A percentile compares a stretch with the other conserved stretches of the same genome.
Evolutionary conservation across 2,797 vertebrate genomes (phyloP).

Genomic region (Acanthurus tractus): DNA sequence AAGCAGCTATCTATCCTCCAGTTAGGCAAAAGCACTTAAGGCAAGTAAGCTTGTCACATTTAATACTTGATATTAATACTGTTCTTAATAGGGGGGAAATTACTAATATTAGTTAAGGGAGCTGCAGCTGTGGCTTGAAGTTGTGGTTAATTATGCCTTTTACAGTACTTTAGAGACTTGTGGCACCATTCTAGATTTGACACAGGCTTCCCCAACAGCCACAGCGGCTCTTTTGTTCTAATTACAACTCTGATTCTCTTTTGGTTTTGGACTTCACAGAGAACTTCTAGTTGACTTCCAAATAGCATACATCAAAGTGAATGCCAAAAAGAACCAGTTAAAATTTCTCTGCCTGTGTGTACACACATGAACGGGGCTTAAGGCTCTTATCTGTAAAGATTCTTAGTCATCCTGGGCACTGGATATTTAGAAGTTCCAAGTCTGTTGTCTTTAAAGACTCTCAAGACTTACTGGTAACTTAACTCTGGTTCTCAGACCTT

Average conservation of each 20-base stretch:
- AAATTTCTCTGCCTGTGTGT: neutral
- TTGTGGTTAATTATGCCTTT: constrained; percentile 15
- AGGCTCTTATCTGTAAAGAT: neutral
- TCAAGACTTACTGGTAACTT: neutral
- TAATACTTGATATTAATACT: neutral
- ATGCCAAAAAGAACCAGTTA: neutral
- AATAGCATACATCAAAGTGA: constrained; percentile 1
- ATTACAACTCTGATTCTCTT: constrained; percentile 2
- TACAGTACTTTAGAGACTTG: constrained; percentile 8
- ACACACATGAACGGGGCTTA: neutral
- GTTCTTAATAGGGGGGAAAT: constrained; percentile 17
- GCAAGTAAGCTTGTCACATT: constrained; percentile 20
- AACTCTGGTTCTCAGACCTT: neutral
- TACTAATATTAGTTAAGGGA: constrained; percentile 21
- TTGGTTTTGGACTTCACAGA: constrained; percentile 12
- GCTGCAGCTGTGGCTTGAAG: neutral
- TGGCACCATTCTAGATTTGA: neutral
- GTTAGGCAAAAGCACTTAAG: constrained; percentile 6
- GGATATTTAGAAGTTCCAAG: neutral
- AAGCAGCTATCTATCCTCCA: neutral
- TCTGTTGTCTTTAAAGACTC: neutral
- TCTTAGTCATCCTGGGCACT: neutral
- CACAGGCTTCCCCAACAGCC: neutral
- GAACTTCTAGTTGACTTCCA: neutral
- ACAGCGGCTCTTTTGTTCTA: neutral